Base-by-base conservation (phyloP, 2,113 vertebrate genomes). In the Anolis carolinensis region DNA sequence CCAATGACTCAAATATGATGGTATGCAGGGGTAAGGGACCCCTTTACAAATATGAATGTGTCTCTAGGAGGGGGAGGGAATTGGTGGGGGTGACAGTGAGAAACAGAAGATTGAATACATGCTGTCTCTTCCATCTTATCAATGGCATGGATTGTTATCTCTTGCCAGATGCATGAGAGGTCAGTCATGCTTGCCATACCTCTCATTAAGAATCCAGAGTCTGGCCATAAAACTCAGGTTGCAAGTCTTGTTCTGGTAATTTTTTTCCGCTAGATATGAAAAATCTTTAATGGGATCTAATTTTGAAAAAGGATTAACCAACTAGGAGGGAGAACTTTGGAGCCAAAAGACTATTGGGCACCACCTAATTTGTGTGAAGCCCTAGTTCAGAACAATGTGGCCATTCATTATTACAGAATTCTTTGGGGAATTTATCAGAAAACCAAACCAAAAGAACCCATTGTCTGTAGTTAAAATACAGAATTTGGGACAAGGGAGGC, bases 281-380 rank as follows among this genome's bases (percentile, higher is more conserved):
- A 18, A 2, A 67, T 81, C 21, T 34, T 16, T 0, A 52, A 52
- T 5, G 39, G 65, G 67, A 62, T 81, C n/a, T 70, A 39, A 78
- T 48, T 39, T 86, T 59, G 25, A 50, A 34, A 0, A 2, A n/a
- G 68, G 34, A 7, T 82, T 67, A 48, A 30, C 30, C 9, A 14
- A 75, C 30, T 55, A 3, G 78, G 1, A 27, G 50, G n/a, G 48
- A 59, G 78, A 27, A 30, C 50, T 77, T 55, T 55, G 1, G 25
- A 36, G 23, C 5, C 13, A 23, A 39, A 1, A 34, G 30, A 50
- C 8, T 36, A 52, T 48, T 50, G 32, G 67, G 23, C 39, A 23
- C 62, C 30, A 30, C 5, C 34, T 10, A 25, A 25, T 30, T 62
- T 25, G 32, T 91, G 88, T 93, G 84, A 84, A 86, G 8, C 82